These are phyloP conservation scores for Acleris laterana DNA, from an alignment of 2,888 invertebrate species.

Conservation along the genomic window DNA sequence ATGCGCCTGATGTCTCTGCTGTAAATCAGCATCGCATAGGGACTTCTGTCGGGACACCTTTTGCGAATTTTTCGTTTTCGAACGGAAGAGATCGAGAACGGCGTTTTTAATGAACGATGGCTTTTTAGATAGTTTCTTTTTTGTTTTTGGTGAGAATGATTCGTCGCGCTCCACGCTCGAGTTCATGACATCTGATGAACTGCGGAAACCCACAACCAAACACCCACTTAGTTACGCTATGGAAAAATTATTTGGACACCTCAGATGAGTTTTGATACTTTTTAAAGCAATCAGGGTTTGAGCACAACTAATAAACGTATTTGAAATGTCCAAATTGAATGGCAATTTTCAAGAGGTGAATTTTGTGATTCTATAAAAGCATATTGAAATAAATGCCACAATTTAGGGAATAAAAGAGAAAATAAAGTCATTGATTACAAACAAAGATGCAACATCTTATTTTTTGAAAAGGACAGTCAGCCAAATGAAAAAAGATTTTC, in stretches of 20 bases:
- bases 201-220: constrained; percentile 84
- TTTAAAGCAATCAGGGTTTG: constrained; percentile 23
- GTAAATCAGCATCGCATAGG: constrained; percentile 77
- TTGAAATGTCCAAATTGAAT: constrained; percentile 66
- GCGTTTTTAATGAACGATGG: constrained; percentile 83
- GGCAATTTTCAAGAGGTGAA: constrained; percentile 66
- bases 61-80: constrained; percentile 78
- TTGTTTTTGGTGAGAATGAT: constrained; percentile 82
- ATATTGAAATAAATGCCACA: constrained; percentile 76
- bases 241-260: constrained; percentile 59
- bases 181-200: constrained; percentile 80
- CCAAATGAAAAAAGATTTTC: constrained; percentile 38
- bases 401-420: constrained; percentile 39
- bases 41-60: constrained; percentile 82
- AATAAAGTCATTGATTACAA: constrained; percentile 24
- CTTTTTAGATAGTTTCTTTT: constrained; percentile 84
- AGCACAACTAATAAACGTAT: constrained; percentile 37
- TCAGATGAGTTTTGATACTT: constrained; percentile 60
- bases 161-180: constrained; percentile 81
- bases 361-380: constrained; percentile 73
- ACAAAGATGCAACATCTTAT: constrained; percentile 10
- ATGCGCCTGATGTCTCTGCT: constrained; percentile 65
- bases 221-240: constrained; percentile 81
- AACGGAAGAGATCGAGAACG: constrained; percentile 81
- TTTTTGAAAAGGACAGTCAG: constrained; percentile 19